phyloP scores from a whole-genome alignment of 2,888 invertebrate species.

The Tipula confusa region DNA sequence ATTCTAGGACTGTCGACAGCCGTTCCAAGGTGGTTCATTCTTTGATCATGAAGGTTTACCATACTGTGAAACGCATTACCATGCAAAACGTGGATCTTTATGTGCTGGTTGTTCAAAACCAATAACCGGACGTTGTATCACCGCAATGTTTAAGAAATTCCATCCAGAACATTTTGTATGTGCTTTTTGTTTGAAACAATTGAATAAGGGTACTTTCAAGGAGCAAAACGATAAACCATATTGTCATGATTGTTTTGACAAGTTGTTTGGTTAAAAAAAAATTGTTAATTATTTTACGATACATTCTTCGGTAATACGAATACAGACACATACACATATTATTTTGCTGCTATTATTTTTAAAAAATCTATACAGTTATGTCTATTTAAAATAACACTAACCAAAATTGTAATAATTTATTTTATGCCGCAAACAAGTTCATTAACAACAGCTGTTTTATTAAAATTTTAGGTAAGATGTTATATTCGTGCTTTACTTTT shows the following conservation, averaged over 20 bases:
- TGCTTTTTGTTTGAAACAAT: slow-evolving; percentile 96
- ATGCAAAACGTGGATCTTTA: slow-evolving; percentile 91
- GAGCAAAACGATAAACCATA: slow-evolving; percentile 99
- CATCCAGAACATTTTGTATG: slow-evolving; percentile 99
- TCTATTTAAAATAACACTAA: slow-evolving; percentile 12
- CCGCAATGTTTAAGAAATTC: slow-evolving; percentile 98
- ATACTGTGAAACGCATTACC: slow-evolving; percentile 98
- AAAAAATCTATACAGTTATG: not conserved
- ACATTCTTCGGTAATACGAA: slow-evolving; percentile 3
- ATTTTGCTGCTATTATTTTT: not conserved
- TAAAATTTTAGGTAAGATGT: not conserved
- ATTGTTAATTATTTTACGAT: slow-evolving; percentile 8
- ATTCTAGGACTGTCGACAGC: slow-evolving; percentile 90
- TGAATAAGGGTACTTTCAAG: slow-evolving; percentile 99
- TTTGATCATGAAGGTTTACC: slow-evolving; percentile 98
- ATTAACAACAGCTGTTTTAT: not conserved
- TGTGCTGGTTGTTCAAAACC: slow-evolving; percentile 98
- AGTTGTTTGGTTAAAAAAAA: slow-evolving; percentile 78
- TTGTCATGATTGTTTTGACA: slow-evolving; percentile 96
- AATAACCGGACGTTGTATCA: slow-evolving; percentile 95
- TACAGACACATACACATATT: not conserved
- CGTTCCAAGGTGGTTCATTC: slow-evolving; percentile 96
- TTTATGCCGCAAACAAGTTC: not conserved
- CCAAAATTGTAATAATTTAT: not conserved
- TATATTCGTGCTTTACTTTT: not conserved